Percentiles rank a stretch among this genome's conserved stretches.
Conservation (phyloP, 2,888 invertebrate genomes). For the Theretra japonica region DNA sequence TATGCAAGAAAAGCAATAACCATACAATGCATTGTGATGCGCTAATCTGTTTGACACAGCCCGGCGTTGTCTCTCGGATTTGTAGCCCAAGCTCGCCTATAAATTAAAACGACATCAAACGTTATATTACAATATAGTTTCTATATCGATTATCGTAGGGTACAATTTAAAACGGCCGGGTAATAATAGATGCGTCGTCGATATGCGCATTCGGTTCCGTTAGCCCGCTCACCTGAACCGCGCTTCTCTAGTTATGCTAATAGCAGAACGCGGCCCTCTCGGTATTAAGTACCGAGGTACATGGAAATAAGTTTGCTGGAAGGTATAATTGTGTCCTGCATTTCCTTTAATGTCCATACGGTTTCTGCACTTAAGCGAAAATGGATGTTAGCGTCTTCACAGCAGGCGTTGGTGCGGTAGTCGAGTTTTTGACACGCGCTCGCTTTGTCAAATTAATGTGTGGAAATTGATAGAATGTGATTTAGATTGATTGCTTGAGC, state of each 20-base stretch:
- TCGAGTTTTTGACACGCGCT: background rate
- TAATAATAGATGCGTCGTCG: conserved; percentile 63
- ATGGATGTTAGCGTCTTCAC: background rate
- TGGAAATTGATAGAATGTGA: conserved; percentile 12
- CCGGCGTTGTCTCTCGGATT: conserved; percentile 69
- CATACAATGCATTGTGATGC: conserved; percentile 71
- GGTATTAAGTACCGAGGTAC: conserved; percentile 48
- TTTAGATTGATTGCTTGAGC: background rate
- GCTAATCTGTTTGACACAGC: conserved; percentile 70
- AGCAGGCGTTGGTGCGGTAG: background rate
- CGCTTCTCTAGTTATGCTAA: conserved; percentile 83
- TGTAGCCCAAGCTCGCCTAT: conserved; percentile 64
- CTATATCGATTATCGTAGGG: conserved; percentile 58
- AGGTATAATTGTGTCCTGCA: conserved; percentile 47
- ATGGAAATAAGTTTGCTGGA: conserved; percentile 52
- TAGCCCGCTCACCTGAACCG: conserved; percentile 79
- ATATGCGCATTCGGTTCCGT: conserved; percentile 74
- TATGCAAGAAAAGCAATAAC: conserved; percentile 64
- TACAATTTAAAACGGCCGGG: conserved; percentile 59
- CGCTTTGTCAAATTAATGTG: background rate
- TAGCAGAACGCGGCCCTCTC: conserved; percentile 62
- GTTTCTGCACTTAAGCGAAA: conserved; percentile 21
- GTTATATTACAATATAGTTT: conserved; percentile 52
- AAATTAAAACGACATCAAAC: conserved; percentile 57
- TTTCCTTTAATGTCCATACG: conserved; percentile 23